Base-by-base conservation (phyloP, 35 echinoderm and acorn worm genomes). In the Apostichopus californicus region DNA sequence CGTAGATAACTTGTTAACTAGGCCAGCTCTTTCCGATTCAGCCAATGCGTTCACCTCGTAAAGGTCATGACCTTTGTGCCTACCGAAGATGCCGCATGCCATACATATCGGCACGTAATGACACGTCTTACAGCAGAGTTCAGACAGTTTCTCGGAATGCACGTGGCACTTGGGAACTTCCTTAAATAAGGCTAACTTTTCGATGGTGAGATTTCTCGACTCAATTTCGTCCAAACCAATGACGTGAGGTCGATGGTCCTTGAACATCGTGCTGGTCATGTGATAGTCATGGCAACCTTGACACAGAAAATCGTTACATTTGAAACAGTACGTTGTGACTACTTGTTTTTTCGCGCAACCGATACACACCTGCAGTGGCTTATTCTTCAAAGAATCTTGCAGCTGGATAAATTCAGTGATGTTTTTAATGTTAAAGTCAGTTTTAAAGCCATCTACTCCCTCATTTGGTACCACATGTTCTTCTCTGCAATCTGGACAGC, bases 291-390 rank as follows among this genome's bases (percentile, higher is more conserved):
- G 61, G 14, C 86, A 89, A 89, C 0, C 17, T 55, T 89, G 6
- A 65, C 86, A 89, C 15, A 89, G 63, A 52, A 89, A 89, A 26
- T 65, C 86, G 9, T 65, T 89, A 28, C 86, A 89, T 65, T 55
- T 68, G 9, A 89, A 89, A 89, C 86, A 89, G 64, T 71, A 89
- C 7, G 86, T 21, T 52, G 52, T 54, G 57, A 89, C 46, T 75
- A 54, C 28, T 21, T 58, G 18, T 20, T 13, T 15, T 15, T 85
- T 20, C 21, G 81, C 57, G 22, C 81, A 85, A 15, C 81, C 58
- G 64, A 11, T 54, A 52, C 85, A 87, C 13, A 59, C 63, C 18
- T 75, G 20, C 4, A 65, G 3, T 89, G 57, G 8, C 52, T 72
- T 26, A 11, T 89, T 72, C 64, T 89, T 63, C 6, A 89, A 52